Percentiles rank a stretch among this genome's conserved stretches.
Conservation (phyloP, 1,140 invertebrate genomes). For the Dolichoris vasculosae region DNA sequence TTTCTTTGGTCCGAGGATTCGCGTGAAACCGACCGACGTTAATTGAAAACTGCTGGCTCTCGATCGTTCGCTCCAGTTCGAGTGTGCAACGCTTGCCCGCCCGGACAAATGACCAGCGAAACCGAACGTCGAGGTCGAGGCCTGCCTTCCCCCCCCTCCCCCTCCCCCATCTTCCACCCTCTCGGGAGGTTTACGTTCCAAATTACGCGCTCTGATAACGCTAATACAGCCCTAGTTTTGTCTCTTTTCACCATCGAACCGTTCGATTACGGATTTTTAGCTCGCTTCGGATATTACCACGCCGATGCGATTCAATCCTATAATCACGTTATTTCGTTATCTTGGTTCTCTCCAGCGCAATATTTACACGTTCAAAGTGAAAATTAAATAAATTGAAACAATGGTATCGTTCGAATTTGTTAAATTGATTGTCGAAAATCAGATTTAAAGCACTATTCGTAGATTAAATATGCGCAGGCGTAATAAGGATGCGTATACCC, state of each 20-base stretch:
- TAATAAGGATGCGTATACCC: neutral
- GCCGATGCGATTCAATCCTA: constrained; percentile 23
- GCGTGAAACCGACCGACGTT: constrained; percentile 52
- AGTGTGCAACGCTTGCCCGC: constrained; percentile 7
- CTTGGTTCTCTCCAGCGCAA: constrained; percentile 26
- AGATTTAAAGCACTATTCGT: neutral
- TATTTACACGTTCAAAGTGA: constrained; percentile 2
- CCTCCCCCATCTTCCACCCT: neutral
- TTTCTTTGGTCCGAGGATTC: constrained; percentile 15
- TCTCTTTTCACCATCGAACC: neutral
- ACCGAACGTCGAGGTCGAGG: constrained; percentile 32
- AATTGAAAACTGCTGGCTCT: constrained; percentile 61
- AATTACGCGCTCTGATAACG: constrained; percentile 44
- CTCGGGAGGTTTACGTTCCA: neutral
- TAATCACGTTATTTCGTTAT: constrained; percentile 53
- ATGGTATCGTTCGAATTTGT: neutral
- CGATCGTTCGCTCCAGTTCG: constrained; percentile 15
- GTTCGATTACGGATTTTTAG: constrained; percentile 25
- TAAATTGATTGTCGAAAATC: neutral
- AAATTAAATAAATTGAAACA: constrained; percentile 39
- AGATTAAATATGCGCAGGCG: neutral
- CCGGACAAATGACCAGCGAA: constrained; percentile 46
- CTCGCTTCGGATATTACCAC: neutral
- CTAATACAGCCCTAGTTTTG: neutral
- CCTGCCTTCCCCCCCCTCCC: neutral